Base-by-base conservation (phyloP, 2,888 invertebrate species). In the Euclidia mi region DNA sequence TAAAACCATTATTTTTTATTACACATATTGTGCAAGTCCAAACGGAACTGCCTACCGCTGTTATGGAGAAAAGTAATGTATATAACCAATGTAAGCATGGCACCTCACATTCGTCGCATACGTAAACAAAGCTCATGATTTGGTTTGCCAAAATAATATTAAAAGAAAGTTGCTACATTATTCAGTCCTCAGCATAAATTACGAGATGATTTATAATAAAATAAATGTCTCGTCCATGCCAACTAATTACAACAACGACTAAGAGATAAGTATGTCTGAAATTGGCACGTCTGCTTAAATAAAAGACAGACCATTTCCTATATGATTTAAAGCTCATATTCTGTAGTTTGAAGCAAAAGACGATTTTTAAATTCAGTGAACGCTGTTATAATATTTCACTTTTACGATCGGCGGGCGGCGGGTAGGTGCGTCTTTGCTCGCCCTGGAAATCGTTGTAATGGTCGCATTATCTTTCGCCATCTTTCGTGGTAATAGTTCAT, bases 301-400 rank as follows among this genome's bases (percentile, higher is more conserved):
- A 74, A 71, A 74, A 76, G 60, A 61, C 60, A 65, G 55, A 65
- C 68, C 45, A 59, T 77, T 78, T 73, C 51, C 68, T 56, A 60
- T 77, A 74, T 81, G 79, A 85, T 87, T 79, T 86, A 89, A 79
- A 65, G 79, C 72, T 76, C 81, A 83, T 85, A 86, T 83, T 84
- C 78, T 70, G 76, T 71, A 76, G 73, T 82, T 71, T 69, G 73
- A 78, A 82, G 73, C 73, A 71, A 14, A 67, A 76, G 73, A 72
- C 86, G 84, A 88, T 90, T 91, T 90, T 91, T 88, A 88, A 89
- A 93, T 94, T 94, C 94, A 89, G 87, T 84, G 88, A 84, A 84
- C 90, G 91, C 82, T 81, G 86, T 87, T 77, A 88, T 88, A 87
- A 92, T 94, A 92, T 89, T 86, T 94, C 93, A 93, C 82, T 91